Conservation (phyloP, 2,888 invertebrate genomes). For the Amiota minor region DNA sequence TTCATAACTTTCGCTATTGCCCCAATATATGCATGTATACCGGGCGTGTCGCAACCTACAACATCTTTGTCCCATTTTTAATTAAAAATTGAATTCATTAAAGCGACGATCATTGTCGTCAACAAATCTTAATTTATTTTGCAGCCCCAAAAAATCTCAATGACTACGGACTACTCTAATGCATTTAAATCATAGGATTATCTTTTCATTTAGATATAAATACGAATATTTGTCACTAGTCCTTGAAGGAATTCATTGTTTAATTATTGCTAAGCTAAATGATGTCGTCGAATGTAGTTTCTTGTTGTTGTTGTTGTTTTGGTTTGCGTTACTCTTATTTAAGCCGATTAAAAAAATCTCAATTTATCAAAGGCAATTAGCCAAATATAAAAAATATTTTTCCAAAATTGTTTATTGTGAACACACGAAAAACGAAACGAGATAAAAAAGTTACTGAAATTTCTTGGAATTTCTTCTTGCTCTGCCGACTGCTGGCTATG, state of each 20-base stretch:
- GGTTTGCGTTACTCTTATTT: conserved; percentile 43
- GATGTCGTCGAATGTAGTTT: background rate
- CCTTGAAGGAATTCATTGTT: conserved; percentile 24
- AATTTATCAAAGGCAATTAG: conserved; percentile 65
- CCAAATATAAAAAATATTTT: background rate
- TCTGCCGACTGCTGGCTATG: background rate
- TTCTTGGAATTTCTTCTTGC: background rate
- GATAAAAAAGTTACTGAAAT: background rate
- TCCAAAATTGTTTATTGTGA: background rate
- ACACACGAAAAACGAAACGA: no score
- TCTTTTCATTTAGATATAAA: background rate
- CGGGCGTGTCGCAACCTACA: conserved; percentile 14
- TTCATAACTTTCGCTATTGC: conserved; percentile 22
- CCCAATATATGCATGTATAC: background rate
- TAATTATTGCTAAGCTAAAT: conserved; percentile 18
- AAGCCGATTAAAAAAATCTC: conserved; percentile 59
- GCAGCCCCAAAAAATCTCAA: no score
- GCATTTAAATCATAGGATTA: conserved; percentile 14
- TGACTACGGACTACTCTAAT: no score
- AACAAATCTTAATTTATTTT: no score
- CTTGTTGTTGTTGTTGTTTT: background rate
- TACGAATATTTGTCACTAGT: background rate
- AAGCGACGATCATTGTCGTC: no score
- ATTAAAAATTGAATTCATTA: no score
- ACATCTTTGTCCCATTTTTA: background rate